Base-by-base conservation (phyloP, 64 coral and sea anemone genomes). In the Dendrophyllia cribrosa region DNA sequence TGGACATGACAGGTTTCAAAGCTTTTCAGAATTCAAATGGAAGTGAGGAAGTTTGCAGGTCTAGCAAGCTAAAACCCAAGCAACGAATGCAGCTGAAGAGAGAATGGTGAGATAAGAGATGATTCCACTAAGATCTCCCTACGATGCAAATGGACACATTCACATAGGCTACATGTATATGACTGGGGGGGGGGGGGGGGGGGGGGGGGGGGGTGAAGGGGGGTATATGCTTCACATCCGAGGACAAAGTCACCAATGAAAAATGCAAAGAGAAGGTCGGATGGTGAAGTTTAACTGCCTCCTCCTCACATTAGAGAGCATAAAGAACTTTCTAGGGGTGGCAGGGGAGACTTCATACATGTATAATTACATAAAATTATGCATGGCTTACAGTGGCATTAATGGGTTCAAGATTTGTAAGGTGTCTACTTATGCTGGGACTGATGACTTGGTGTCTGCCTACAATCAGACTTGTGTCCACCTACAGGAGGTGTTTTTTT, bases 21-120 rank as follows among this genome's bases (percentile, higher is more conserved):
- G 75, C 56, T 55, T 10, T 55, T 55, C 52, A 55, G 48, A 53
- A 46, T 77, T 46, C 7, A 19, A 77, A 4, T 77, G 77, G 77
- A 59, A 44, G 46, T 43, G 72, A 19, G 72, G 46, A 75, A 75
- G 72, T 60, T 14, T 60, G 55, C 77, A 53, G 2, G 13, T 80
- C 58, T 55, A 59, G 2, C 23, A 53, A 34, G 2, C 58, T 5
- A n/a, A 55, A 44, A 8, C 2, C 22, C 55, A 80, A 61, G 51
- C 24, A 45, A 4, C 77, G 53, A 68, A 84, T 84, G 60, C 45
- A 51, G 80, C 80, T 23, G 80, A 84, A 61, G 44, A 64, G 15
- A 84, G 80, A 67, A 84, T 84, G 80, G 80, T 67, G 3, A 66
- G 80, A 51, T 45, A 67, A 21, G 80, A 61, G 12, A 84, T 84